phyloP scores from a whole-genome alignment of 2,888 invertebrate genomes.

The Cephus pulcher region DNA sequence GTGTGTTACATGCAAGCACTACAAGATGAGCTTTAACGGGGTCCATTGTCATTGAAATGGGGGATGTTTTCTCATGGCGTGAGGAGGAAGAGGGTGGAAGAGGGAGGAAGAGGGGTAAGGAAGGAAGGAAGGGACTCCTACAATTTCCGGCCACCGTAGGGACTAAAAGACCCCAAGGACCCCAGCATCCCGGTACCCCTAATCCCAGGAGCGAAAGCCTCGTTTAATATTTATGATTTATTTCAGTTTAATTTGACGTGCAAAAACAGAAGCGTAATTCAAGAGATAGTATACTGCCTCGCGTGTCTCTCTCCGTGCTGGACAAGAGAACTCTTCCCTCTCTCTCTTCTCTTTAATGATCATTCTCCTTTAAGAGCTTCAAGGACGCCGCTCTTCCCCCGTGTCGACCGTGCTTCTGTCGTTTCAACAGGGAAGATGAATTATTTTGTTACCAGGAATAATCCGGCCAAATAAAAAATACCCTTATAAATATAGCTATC shows the following conservation, averaged over 20 bases:
- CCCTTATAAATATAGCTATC: not conserved
- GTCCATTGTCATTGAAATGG: constrained; percentile 61
- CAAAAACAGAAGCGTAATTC: constrained; percentile 55
- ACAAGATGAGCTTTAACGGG: not conserved
- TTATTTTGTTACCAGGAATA: not conserved
- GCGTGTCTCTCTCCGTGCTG: constrained; percentile 11
- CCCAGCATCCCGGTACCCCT: constrained; percentile 46
- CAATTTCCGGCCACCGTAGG: constrained; percentile 53
- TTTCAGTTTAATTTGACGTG: constrained; percentile 65
- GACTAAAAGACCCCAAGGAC: constrained; percentile 11
- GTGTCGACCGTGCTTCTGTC: not conserved
- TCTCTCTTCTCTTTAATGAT: not conserved
- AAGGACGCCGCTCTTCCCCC: not conserved
- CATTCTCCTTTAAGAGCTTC: not conserved
- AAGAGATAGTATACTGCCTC: constrained; percentile 30
- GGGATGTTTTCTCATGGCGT: not conserved
- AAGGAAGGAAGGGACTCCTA: constrained; percentile 48
- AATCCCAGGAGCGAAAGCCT: constrained; percentile 62
- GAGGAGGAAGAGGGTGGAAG: not conserved
- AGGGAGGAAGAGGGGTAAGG: not conserved
- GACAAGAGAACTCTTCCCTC: too few relatives aligned
- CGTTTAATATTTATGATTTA: constrained; percentile 67
- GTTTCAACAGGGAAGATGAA: not conserved
- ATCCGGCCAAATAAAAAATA: not conserved
- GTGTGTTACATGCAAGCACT: not conserved